Evolutionary conservation across 2,888 invertebrate species (phyloP), one percentile per base, ranked within the genome.

Genomic region (Eutolmus rufibarbis): DNA sequence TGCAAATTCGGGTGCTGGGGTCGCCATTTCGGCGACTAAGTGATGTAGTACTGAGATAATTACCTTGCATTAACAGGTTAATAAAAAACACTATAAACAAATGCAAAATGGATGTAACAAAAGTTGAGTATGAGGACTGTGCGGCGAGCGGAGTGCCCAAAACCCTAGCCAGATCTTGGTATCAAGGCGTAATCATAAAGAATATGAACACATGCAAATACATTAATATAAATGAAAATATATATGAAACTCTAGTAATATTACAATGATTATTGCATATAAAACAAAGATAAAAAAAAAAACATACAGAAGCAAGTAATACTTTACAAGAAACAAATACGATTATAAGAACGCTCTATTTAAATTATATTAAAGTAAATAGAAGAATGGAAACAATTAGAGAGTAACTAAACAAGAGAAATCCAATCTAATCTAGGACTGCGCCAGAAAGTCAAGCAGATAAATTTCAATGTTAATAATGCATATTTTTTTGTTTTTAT

Each of bases 1-100:
- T 89, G 89, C 89, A 88, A 90, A 89, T 89, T 88, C 90, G 87
- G 90, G 89, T 89, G 89, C 90, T 89, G 89, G 89, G 79, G 90
- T 90, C 77, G 89, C 90, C 88, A 89, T 90, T 88, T 89, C 89
- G 79, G 90, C 89, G 90, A 89, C 89, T 89, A 90, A 90, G 90
- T 90, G 90, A 90, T 90, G 90, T 90, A 90, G 89, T 90, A 90
- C 89, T 89, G 89, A 90, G 89, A 89, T 90, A 89, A 89, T 88
- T 86, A 88, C 81, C 76, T 88, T 88, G 86, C 88, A 89, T 88
- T 88, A 89, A 89, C 88, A 87, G 82, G 86, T 87, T 88, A 88
- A 89, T 88, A 88, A 87, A 86, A 87, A 87, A 46, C 34, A 76
- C 43, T 79, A 78, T 34, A 88, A 89, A 88, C 88, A 86, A 82